These are phyloP conservation scores for Trachurus trachurus DNA, from an alignment of 2,797 vertebrate species.

Conservation along the genomic window DNA sequence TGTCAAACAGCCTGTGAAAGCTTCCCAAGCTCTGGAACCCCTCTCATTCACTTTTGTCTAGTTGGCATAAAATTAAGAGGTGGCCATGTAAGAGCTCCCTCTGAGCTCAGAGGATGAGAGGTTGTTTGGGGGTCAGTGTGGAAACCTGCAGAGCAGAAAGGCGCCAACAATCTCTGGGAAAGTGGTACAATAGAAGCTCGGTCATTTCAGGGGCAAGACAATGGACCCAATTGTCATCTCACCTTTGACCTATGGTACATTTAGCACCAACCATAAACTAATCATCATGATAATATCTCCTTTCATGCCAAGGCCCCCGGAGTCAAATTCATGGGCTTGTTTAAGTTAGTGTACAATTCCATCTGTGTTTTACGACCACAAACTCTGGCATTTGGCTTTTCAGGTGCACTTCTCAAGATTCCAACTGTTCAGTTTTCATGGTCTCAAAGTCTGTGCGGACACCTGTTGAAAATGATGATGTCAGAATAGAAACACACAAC, in stretches of 20 bases:
- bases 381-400: neutral
- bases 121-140: conserved; percentile 79
- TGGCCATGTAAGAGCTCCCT: conserved; percentile 67
- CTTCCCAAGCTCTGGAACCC: conserved; percentile 65
- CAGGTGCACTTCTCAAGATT: neutral
- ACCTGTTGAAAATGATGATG: conserved; percentile 24
- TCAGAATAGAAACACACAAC: neutral
- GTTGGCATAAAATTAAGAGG: conserved; percentile 65
- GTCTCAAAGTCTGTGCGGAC: neutral
- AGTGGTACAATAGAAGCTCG: conserved; percentile 62
- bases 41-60: conserved; percentile 70
- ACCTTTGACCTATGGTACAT: conserved; percentile 74
- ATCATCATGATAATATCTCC: conserved; percentile 53
- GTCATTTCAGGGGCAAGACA: conserved; percentile 68
- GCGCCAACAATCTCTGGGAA: conserved; percentile 77
- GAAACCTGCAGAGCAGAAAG: conserved; percentile 74
- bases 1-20: conserved; percentile 54
- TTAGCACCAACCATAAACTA: conserved; percentile 57
- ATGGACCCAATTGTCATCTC: conserved; percentile 68
- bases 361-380: neutral
- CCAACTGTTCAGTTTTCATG: neutral
- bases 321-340: conserved; percentile 47
- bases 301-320: conserved; percentile 21
- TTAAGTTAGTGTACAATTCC: conserved; percentile 50
- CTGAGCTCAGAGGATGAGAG: conserved; percentile 64